A percentile compares a stretch with the other conserved stretches of the same genome.
Conservation (phyloP, 1,140 invertebrate genomes). For the Bombus confusus region DNA sequence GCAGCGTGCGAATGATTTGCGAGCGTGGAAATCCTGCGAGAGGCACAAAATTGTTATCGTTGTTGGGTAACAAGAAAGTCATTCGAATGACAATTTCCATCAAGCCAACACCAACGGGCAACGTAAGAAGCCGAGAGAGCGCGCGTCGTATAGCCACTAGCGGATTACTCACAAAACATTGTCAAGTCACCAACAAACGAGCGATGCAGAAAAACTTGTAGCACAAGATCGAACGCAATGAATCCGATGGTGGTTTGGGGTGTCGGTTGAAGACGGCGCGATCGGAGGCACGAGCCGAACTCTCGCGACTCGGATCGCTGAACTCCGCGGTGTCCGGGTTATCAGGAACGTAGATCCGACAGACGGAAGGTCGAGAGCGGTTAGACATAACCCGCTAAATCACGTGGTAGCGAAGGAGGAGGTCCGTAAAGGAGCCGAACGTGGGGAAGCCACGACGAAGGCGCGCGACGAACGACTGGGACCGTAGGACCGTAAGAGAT, state of each 20-base stretch:
- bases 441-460: constrained; percentile 49
- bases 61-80: constrained; percentile 21
- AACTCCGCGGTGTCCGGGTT: constrained; percentile 35
- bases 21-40: too few species aligned
- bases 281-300: constrained; percentile 42
- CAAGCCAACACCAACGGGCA: background rate
- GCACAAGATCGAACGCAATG: constrained; percentile 19
- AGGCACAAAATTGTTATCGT: too few species aligned
- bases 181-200: constrained; percentile 24
- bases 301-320: background rate
- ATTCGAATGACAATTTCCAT: constrained; percentile 48
- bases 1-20: too few species aligned
- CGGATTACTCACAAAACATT: constrained; percentile 11
- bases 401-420: constrained; percentile 51
- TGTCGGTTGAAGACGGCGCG: background rate
- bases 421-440: constrained; percentile 34
- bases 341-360: constrained; percentile 54
- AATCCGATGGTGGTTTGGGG: background rate
- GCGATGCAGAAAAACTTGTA: constrained; percentile 23
- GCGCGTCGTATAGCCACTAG: constrained; percentile 1
- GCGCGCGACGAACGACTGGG: constrained; percentile 67
- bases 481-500: constrained; percentile 60
- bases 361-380: constrained; percentile 45
- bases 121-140: background rate
- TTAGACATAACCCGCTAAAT: constrained; percentile 56